These are phyloP conservation scores for Pemphredon lugubris DNA, from an alignment of 2,888 invertebrate genomes.

Conservation along the genomic window DNA sequence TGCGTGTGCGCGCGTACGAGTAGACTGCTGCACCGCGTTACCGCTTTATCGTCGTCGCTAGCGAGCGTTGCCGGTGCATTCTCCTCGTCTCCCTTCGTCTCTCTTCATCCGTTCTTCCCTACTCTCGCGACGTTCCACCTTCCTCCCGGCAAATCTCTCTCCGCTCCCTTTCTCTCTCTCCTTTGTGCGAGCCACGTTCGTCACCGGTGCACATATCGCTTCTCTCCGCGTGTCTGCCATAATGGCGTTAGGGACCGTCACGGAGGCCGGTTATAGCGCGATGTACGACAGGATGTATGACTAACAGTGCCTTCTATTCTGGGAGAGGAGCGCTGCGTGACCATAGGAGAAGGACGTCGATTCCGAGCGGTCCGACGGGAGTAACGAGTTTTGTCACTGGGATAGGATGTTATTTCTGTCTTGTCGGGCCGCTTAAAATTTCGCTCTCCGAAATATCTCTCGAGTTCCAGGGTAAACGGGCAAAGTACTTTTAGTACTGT, in stretches of 20 bases:
- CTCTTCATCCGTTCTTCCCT: too few relatives aligned
- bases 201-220: slow-evolving; percentile 50
- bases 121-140: too few relatives aligned
- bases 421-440: background rate
- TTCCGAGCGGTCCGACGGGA: slow-evolving; percentile 7
- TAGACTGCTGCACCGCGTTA: slow-evolving; percentile 67
- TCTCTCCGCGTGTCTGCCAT: slow-evolving; percentile 69
- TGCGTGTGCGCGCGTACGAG: too few relatives aligned
- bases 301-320: slow-evolving; percentile 77
- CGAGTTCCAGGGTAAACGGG: background rate
- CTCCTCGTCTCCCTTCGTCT: slow-evolving; percentile 34
- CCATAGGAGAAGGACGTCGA: slow-evolving; percentile 53
- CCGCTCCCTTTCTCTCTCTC: slow-evolving; percentile 24
- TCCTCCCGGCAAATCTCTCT: slow-evolving; percentile 15
- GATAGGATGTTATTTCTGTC: background rate
- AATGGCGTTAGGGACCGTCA: slow-evolving; percentile 72
- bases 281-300: slow-evolving; percentile 79
- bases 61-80: slow-evolving; percentile 56
- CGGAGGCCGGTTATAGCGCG: slow-evolving; percentile 75
- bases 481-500: too few relatives aligned
- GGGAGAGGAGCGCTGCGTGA: slow-evolving; percentile 68
- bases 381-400: background rate
- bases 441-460: background rate
- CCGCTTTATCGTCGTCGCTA: slow-evolving; percentile 61
- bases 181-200: slow-evolving; percentile 33